Evolutionary conservation across 2,113 vertebrate species (phyloP), one percentile per base, ranked within the genome.

Genomic region (Acrocephalus arundinaceus): DNA sequence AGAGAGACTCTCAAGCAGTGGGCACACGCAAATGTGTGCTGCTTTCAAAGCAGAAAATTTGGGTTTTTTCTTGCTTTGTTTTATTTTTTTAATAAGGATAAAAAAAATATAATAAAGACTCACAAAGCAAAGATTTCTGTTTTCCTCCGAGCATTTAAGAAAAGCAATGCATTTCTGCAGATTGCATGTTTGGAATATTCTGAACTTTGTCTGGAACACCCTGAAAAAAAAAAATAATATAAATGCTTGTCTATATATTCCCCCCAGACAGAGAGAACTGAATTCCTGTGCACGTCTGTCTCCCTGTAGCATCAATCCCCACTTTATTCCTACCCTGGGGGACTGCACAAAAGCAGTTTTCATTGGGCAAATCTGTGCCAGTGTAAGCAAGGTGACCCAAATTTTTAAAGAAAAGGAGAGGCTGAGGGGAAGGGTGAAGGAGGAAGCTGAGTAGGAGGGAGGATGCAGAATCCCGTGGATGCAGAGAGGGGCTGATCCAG

Each of bases 321-420:
- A 11, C 48, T 75, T 85, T 52, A 55, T 61, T 88, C 58, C 67
- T 62, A 6, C 74, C 85, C 73, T 23, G 57, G 57, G 62, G 89
- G 82, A 16, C 35, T 19, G 31, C 51, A 66, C 41, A 18, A 35
- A 87, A 87, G 62, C 84, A 61, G 14, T 5, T 51, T 71, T 62
- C 58, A 11, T 49, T 46, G 81, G 85, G 75, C 39, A 80, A 66
- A 83, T 81, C 90, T 73, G 58, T 72, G 87, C 54, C 8, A 33
- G 30, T 61, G 61, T 70, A 71, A 79, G 57, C 84, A 86, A 93
- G 82, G 93, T 93, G 90, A 96, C 96, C 94, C 90, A 87, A 37
- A 81, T 90, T 92, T 62, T 71, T n/a, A 20, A 37, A 66, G 82
- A 48, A 73, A 65, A 66, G 75, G 63, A 62, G 66, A 75, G 43